Base-by-base conservation (phyloP, 2,888 invertebrate genomes). In the Andrena chrysosceles region DNA sequence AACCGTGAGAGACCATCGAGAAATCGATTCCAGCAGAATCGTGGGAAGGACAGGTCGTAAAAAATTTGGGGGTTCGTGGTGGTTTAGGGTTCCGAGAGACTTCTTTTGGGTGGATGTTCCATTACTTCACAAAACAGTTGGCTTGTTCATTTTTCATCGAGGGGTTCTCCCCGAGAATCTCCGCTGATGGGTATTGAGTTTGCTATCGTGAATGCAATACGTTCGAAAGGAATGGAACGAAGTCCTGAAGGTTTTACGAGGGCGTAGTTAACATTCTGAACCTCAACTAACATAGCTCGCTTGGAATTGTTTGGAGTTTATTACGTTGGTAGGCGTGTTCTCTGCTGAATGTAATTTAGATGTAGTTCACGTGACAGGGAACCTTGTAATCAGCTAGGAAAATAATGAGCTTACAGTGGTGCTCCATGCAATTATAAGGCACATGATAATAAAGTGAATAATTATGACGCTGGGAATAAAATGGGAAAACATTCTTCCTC, bases 1-100 rank as follows among this genome's bases (percentile, higher is more conserved):
- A 23, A 49, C 49, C 49, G 10, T 69, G 49, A 49, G 26, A 48
- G 31, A 64, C 26, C 20, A 42, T 23, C 56, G 64, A 73, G 62
- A 59, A 69, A 62, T 48, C 31, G 67, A 48, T 62, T 78, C 62
- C 33, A 78, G 29, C 16, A 13, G 42, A 59, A 71, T 69, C 16
- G 23, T n/a, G 29, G 62, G 49, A 52, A 54, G 52, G 48, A 31
- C n/a, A 23, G n/a, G 33, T 63, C 8, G 49, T 23, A 63, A 42
- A 62, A 62, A 59, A 62, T 7, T n/a, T 33, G n/a, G 0, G 64
- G 33, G 59, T 31, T 48, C 42, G n/a, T 23, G 33, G 2, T 72
- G 26, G 10, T 23, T 33, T 5, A n/a, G 67, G 35, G 42, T 16
- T 67, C 29, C 10, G 20, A 48, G 10, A 29, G n/a, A 16, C 26